Evolutionary conservation across 2,888 invertebrate genomes (phyloP).

Genomic region (Drosophila setosimentum): DNA sequence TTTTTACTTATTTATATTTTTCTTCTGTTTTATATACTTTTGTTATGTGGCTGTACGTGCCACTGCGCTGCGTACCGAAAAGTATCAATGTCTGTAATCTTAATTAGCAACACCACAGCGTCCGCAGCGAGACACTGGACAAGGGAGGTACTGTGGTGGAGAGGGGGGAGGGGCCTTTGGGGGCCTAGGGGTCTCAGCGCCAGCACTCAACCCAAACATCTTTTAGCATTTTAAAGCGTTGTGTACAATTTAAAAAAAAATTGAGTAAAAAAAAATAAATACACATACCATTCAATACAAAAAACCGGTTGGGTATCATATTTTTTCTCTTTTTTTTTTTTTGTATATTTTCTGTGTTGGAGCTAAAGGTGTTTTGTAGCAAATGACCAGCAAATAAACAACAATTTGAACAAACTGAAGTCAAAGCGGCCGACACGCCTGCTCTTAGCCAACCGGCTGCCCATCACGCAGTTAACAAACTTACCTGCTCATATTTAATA

Average conservation of each 20-base stretch:
- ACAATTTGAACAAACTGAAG: slow-evolving; percentile 50
- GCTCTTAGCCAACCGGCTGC: slow-evolving; percentile 56
- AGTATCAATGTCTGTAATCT: slow-evolving; percentile 79
- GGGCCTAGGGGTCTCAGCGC: slow-evolving; percentile 41
- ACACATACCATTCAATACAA: slow-evolving; percentile 39
- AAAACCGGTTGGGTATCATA: slow-evolving; percentile 64
- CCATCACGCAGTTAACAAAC: slow-evolving; percentile 52
- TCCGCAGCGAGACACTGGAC: slow-evolving; percentile 14
- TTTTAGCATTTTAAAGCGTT: slow-evolving; percentile 75
- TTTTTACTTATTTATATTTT: no score
- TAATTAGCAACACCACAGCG: slow-evolving; percentile 76
- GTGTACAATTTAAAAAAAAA: slow-evolving; percentile 54
- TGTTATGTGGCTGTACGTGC: slow-evolving; percentile 61
- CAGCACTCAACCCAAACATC: slow-evolving; percentile 66
- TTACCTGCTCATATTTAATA: slow-evolving; percentile 18
- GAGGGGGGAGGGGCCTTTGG: slow-evolving; percentile 6
- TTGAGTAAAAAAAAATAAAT: slow-evolving; percentile 27
- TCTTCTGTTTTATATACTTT: slow-evolving; percentile 15
- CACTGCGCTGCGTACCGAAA: slow-evolving; percentile 66
- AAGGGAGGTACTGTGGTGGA: slow-evolving; percentile 1
- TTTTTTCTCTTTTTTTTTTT: slow-evolving; percentile 36
- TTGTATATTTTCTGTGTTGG: slow-evolving; percentile 27
- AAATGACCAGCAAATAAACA: slow-evolving; percentile 75
- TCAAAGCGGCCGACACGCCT: slow-evolving; percentile 63
- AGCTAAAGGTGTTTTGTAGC: slow-evolving; percentile 70